phyloP scores from a whole-genome alignment of 2,888 invertebrate species.

The Ligdia adustata region DNA sequence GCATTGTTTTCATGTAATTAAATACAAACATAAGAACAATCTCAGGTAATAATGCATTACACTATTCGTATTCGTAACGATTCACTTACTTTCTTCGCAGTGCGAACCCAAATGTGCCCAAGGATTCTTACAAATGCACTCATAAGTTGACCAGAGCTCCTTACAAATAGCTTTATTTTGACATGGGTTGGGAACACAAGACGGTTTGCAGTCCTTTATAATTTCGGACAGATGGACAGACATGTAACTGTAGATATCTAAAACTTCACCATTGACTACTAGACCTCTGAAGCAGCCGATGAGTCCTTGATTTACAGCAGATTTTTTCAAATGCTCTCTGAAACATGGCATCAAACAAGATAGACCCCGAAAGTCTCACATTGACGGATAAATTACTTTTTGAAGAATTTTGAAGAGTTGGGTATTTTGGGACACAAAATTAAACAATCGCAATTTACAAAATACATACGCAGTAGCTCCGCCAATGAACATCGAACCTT shows the following conservation, averaged over 20 bases:
- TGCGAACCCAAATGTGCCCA: slow-evolving; percentile 96
- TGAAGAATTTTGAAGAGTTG: too few relatives aligned
- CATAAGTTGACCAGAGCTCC: slow-evolving; percentile 96
- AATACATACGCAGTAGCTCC: slow-evolving; percentile 94
- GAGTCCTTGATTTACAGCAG: slow-evolving; percentile 93
- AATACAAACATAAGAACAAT: too few relatives aligned
- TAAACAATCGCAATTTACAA: too few relatives aligned
- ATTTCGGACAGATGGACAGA: slow-evolving; percentile 96
- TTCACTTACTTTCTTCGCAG: slow-evolving; percentile 93
- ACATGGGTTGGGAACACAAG: slow-evolving; percentile 97
- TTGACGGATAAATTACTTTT: too few relatives aligned
- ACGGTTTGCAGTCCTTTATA: slow-evolving; percentile 96
- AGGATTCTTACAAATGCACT: slow-evolving; percentile 95
- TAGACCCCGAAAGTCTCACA: too few relatives aligned
- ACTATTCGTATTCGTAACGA: background rate
- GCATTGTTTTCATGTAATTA: too few relatives aligned
- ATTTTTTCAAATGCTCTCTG: slow-evolving; percentile 92
- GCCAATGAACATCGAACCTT: slow-evolving; percentile 96
- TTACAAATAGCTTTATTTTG: slow-evolving; percentile 95
- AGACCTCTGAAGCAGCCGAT: slow-evolving; percentile 97
- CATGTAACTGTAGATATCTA: slow-evolving; percentile 96
- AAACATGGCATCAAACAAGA: too few relatives aligned
- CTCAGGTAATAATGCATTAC: too few relatives aligned
- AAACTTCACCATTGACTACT: slow-evolving; percentile 95
- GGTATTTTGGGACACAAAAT: too few relatives aligned